Evolutionary conservation across 2,888 invertebrate species (phyloP), one percentile per base, ranked within the genome.

Genomic region (Zaprionus obscuricornis): DNA sequence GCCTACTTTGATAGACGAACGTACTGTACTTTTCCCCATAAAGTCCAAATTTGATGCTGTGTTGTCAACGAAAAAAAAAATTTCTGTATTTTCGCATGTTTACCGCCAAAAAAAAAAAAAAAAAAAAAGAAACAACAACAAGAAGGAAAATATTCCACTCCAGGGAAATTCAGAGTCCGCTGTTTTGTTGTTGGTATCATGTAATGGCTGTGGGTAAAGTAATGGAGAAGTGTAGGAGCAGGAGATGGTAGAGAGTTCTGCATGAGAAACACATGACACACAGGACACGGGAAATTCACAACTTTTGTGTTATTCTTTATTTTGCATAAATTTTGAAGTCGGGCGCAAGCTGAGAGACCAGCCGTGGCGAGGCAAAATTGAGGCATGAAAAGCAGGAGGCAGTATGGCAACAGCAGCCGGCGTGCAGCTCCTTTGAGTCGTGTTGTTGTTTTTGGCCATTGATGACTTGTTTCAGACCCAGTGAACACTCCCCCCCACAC

Each of bases 291-390:
- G 33, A 57, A 78, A 68, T 74, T 81, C 71, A 68, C 64, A 81
- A 81, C 74, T 68, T 78, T 82, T 86, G 64, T 70, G 84, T 73
- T 78, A 83, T 77, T 81, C 62, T 68, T 73, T 70, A 70, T 81
- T 81, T 81, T 86, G 82, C 81, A 86, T 84, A 84, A 82, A 82
- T 81, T 73, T 66, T n/a, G n/a, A n/a, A n/a, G n/a, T n/a, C n/a
- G n/a, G n/a, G n/a, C n/a, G n/a, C n/a, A n/a, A n/a, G n/a, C n/a
- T n/a, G n/a, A n/a, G n/a, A n/a, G n/a, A n/a, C n/a, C n/a, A n/a
- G n/a, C n/a, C n/a, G n/a, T n/a, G n/a, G 37, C 34, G 56, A 52
- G 51, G 24, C 3, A 13, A 17, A 7, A n/a, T n/a, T n/a, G n/a
- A n/a, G n/a, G n/a, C n/a, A n/a, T n/a, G n/a, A n/a, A n/a, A n/a